These are phyloP conservation scores for Furnarius figulus DNA, from an alignment of 2,113 vertebrate genomes.

Conservation along the genomic window DNA sequence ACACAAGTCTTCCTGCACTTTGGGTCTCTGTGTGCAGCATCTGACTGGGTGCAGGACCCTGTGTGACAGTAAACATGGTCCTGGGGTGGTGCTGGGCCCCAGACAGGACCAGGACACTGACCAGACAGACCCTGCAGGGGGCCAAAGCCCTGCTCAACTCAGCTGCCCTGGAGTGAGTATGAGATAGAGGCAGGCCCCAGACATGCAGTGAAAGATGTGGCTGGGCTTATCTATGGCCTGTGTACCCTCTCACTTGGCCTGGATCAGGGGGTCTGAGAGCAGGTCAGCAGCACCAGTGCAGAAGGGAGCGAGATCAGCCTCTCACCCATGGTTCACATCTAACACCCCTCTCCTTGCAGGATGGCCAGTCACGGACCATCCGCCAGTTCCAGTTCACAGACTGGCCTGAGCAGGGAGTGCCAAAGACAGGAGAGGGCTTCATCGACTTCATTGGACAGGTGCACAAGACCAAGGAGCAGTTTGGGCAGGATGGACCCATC, in stretches of 20 bases:
- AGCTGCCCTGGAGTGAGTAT: neutral
- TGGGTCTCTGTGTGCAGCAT: neutral
- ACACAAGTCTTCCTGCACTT: neutral
- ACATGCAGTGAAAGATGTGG: neutral
- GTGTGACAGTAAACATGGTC: neutral
- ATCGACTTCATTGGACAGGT: constrained; percentile 98
- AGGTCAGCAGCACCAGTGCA: neutral
- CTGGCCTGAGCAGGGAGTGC: constrained; percentile 97
- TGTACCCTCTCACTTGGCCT: neutral
- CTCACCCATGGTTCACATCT: rapidly evolving
- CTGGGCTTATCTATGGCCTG: neutral
- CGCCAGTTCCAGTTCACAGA: constrained; percentile 98
- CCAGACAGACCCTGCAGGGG: neutral
- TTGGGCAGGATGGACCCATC: constrained; percentile 96
- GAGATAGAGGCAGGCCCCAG: neutral
- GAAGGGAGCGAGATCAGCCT: neutral
- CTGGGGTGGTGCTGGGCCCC: neutral
- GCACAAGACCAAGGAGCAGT: constrained; percentile 99
- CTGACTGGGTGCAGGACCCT: rapidly evolving
- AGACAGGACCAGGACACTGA: neutral
- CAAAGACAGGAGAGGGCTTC: constrained; percentile 95
- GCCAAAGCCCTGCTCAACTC: neutral
- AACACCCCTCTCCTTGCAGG: constrained; percentile 67
- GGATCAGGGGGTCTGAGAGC: neutral
- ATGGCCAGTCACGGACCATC: constrained; percentile 95